A percentile compares a stretch with the other conserved stretches of the same genome.
Evolutionary conservation across 2,797 vertebrate genomes (phyloP).

Genomic region (Staurois parvus): DNA sequence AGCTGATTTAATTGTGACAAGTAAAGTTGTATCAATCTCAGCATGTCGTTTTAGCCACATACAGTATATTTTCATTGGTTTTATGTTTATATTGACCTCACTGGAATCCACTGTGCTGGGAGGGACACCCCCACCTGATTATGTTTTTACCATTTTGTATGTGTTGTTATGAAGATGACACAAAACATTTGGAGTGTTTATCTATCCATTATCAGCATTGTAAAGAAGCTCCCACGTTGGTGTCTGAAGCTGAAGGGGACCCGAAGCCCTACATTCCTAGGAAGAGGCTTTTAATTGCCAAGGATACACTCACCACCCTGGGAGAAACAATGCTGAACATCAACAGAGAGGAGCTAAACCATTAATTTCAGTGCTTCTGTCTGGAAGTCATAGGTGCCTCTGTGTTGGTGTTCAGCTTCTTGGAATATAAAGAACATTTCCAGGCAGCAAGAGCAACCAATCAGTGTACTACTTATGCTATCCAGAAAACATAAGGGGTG

Average conservation of each 20-base stretch:
- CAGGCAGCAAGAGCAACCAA: background rate
- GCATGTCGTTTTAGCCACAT: too few species aligned
- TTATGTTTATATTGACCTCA: background rate
- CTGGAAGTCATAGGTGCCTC: background rate
- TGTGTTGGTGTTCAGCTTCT: background rate
- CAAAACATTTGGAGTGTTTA: conserved; percentile 71
- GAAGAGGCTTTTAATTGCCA: conserved; percentile 63
- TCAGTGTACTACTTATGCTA: background rate
- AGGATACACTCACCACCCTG: conserved; percentile 70
- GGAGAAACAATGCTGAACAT: conserved; percentile 69
- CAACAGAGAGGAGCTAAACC: conserved; percentile 70
- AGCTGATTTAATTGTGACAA: too few species aligned
- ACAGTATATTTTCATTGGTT: background rate
- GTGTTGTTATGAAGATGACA: conserved; percentile 61
- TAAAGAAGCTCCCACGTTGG: conserved; percentile 67
- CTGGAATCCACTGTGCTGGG: background rate
- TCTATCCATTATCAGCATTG: conserved; percentile 65
- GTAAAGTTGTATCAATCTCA: too few species aligned
- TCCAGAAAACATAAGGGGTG: background rate
- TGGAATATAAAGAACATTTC: background rate
- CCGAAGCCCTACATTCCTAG: conserved; percentile 68
- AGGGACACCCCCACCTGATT: background rate
- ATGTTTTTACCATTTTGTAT: background rate
- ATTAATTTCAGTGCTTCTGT: background rate
- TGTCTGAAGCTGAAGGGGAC: conserved; percentile 70